phyloP scores from a whole-genome alignment of 2,888 invertebrate genomes.

The Eupithecia exiguata region DNA sequence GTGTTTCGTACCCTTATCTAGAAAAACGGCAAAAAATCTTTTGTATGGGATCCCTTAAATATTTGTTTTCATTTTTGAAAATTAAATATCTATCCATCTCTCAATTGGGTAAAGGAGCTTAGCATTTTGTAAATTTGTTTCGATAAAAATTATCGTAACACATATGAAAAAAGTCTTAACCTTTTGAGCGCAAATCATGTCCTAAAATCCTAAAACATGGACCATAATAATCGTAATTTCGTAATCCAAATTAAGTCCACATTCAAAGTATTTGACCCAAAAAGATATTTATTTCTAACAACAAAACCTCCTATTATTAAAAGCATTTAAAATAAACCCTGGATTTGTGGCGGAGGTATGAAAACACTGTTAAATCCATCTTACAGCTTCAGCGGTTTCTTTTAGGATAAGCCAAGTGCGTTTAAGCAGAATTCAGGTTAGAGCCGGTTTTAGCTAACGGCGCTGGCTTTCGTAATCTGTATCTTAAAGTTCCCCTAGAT shows the following conservation, averaged over 20 bases:
- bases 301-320: slow-evolving; percentile 55
- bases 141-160: not conserved
- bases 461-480: no score
- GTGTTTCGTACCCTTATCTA: no score
- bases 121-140: not conserved
- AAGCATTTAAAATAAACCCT: slow-evolving; percentile 49
- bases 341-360: slow-evolving; percentile 32
- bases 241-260: not conserved
- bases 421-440: slow-evolving; percentile 13
- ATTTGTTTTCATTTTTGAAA: no score
- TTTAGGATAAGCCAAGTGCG: slow-evolving; percentile 53
- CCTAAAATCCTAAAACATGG: not conserved
- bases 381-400: slow-evolving; percentile 55
- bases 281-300: slow-evolving; percentile 27
- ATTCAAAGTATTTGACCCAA: not conserved
- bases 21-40: no score
- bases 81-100: no score
- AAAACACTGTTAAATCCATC: slow-evolving; percentile 62
- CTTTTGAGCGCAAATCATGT: not conserved
- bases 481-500: not conserved
- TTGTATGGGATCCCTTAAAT: no score
- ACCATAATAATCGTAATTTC: not conserved
- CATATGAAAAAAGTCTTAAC: not conserved
- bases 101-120: not conserved
- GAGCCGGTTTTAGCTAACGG: slow-evolving; percentile 34